Evolutionary conservation across 1,140 invertebrate species (phyloP).

Genomic region (Aporrectodea caliginosa): DNA sequence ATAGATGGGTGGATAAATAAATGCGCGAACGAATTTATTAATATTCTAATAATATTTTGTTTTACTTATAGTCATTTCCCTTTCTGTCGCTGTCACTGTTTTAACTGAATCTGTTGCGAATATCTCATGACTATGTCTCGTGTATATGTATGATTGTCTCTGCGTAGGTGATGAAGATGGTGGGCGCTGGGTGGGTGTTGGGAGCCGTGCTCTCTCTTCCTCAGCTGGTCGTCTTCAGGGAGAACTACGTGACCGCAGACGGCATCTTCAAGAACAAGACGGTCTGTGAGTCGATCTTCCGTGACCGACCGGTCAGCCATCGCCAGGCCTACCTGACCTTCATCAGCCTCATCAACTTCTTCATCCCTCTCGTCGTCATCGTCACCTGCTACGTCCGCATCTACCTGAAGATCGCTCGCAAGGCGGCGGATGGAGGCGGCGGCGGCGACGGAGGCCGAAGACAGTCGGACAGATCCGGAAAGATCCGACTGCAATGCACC

Average conservation of each 20-base stretch:
- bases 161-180: conserved; percentile 48
- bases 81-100: too few species aligned
- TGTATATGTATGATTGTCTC: too few species aligned
- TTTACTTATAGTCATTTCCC: too few species aligned
- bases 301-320: conserved; percentile 38
- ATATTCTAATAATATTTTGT: too few species aligned
- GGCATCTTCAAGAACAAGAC: conserved; percentile 32
- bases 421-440: conserved; percentile 40
- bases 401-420: conserved; percentile 48
- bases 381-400: conserved; percentile 48
- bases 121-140: too few species aligned
- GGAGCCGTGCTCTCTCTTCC: conserved; percentile 43
- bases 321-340: conserved; percentile 50
- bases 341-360: conserved; percentile 44
- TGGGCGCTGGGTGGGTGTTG: conserved; percentile 43
- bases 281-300: conserved; percentile 47
- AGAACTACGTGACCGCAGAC: conserved; percentile 30
- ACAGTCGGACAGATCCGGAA: conserved; percentile 36
- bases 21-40: too few species aligned
- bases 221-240: conserved; percentile 46
- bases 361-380: conserved; percentile 47
- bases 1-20: too few species aligned
- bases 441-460: conserved; percentile 33
- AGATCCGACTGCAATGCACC: conserved; percentile 40
- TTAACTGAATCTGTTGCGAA: too few species aligned